Evolutionary conservation across 2,888 invertebrate genomes (phyloP).

Genomic region (Idaea straminata): DNA sequence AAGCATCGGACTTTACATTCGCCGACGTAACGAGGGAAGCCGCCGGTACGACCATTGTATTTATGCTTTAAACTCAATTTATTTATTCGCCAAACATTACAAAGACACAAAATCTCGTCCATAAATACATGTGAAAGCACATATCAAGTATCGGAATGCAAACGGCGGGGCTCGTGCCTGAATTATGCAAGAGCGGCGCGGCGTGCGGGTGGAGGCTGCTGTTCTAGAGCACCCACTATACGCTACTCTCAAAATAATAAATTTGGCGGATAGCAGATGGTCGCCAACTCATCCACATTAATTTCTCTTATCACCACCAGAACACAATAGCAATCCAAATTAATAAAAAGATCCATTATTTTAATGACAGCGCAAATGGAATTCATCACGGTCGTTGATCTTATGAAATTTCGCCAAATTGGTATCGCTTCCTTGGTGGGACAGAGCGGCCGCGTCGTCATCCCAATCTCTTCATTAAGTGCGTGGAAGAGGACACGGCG

Average conservation of each 20-base stretch:
- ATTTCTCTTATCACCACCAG: slow-evolving; percentile 22
- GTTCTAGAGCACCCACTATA: slow-evolving; percentile 70
- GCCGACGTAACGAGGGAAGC: slow-evolving; percentile 77
- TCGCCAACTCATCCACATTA: slow-evolving; percentile 45
- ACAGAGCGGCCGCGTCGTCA: slow-evolving; percentile 29
- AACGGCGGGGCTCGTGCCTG: slow-evolving; percentile 75
- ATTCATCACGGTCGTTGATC: slow-evolving; percentile 56
- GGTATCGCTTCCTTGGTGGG: slow-evolving; percentile 30
- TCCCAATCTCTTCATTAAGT: slow-evolving; percentile 66
- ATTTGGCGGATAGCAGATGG: slow-evolving; percentile 39
- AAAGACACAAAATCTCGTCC: slow-evolving; percentile 80
- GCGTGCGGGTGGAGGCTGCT: slow-evolving; percentile 56
- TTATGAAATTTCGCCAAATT: slow-evolving; percentile 55
- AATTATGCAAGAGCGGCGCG: slow-evolving; percentile 72
- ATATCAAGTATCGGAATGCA: slow-evolving; percentile 80
- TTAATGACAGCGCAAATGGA: slow-evolving; percentile 59
- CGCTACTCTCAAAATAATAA: slow-evolving; percentile 70
- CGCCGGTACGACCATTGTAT: slow-evolving; percentile 75
- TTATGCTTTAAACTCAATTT: slow-evolving; percentile 77
- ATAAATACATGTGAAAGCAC: slow-evolving; percentile 80
- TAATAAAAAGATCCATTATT: slow-evolving; percentile 51
- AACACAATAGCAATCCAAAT: slow-evolving; percentile 24
- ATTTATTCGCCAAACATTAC: slow-evolving; percentile 80
- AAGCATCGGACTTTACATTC: slow-evolving; percentile 73
- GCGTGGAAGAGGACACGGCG: slow-evolving; percentile 44